These are phyloP conservation scores for Drosophila equinoxialis DNA, from an alignment of 1,140 invertebrate species.

Conservation along the genomic window DNA sequence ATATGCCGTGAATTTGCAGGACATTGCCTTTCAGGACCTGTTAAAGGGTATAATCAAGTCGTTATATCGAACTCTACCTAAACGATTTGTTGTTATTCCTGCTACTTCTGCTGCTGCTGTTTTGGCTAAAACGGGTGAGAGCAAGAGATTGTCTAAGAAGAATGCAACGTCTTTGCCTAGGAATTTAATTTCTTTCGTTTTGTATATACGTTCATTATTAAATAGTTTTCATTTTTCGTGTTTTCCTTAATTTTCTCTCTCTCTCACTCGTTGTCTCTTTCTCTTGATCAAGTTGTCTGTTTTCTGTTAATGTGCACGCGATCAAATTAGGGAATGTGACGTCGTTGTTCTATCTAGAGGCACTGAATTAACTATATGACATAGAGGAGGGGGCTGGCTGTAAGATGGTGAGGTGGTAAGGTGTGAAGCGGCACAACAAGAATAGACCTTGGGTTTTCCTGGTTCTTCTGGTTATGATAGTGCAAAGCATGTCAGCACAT, in stretches of 20 bases:
- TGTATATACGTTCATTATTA: constrained; percentile 67
- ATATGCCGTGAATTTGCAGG: too few species aligned
- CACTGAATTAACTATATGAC: neutral
- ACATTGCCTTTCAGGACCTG: too few species aligned
- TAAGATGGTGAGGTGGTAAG: neutral
- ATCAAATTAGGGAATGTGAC: constrained; percentile 51
- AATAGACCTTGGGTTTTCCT: constrained; percentile 2
- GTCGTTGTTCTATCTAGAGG: constrained; percentile 33
- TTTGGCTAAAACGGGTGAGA: neutral
- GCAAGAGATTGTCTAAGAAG: constrained; percentile 19
- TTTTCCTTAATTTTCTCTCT: constrained; percentile 24
- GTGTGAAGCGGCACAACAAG: neutral
- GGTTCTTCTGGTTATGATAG: constrained; percentile 14
- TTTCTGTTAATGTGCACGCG: constrained; percentile 49
- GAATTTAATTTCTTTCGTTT: constrained; percentile 72
- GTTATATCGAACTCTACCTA: too few species aligned
- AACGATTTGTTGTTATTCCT: neutral
- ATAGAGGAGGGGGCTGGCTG: too few species aligned
- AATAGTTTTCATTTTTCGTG: constrained; percentile 48
- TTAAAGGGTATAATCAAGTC: constrained; percentile 13
- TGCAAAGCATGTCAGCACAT: constrained; percentile 9
- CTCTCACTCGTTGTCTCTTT: constrained; percentile 13
- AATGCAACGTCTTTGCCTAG: constrained; percentile 50
- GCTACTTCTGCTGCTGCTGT: neutral
- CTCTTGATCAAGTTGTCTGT: constrained; percentile 66